These are phyloP conservation scores for Cynoglossus semilaevis DNA, from an alignment of 2,113 vertebrate species.

Conservation along the genomic window DNA sequence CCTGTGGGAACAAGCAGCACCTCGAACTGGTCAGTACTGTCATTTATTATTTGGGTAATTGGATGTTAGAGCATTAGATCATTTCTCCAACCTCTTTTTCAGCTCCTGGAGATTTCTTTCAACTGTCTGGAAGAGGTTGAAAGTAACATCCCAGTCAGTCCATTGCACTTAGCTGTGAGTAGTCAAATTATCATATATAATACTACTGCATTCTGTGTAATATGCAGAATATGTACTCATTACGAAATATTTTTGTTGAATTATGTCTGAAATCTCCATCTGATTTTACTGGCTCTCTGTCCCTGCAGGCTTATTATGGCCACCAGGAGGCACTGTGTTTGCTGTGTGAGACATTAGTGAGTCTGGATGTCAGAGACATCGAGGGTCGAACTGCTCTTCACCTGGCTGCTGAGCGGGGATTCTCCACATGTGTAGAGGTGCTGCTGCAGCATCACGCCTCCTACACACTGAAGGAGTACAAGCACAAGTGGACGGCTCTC, in stretches of 20 bases:
- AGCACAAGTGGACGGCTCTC: conserved; percentile 85
- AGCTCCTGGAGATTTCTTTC: conserved; percentile 97
- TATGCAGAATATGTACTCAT: not conserved
- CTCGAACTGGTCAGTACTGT: conserved; percentile 86
- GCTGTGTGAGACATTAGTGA: conserved; percentile 92
- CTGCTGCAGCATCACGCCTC: conserved; percentile 89
- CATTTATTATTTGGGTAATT: not conserved
- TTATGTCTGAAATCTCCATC: too few relatives aligned
- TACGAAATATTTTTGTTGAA: not conserved
- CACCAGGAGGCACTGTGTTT: conserved; percentile 92
- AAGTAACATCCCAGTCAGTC: conserved; percentile 91
- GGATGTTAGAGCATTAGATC: not conserved
- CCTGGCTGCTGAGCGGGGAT: conserved; percentile 86
- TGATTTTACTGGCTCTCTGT: not conserved
- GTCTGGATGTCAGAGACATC: conserved; percentile 88
- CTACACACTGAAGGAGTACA: conserved; percentile 84
- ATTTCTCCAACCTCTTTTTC: conserved; percentile 21
- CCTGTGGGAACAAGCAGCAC: conserved; percentile 92
- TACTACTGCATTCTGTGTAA: not conserved
- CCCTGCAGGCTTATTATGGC: conserved; percentile 87
- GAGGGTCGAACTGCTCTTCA: conserved; percentile 88
- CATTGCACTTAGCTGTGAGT: conserved; percentile 98
- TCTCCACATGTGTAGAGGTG: conserved; percentile 86
- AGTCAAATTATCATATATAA: not conserved
- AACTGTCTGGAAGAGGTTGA: conserved; percentile 95